A percentile compares a stretch with the other conserved stretches of the same genome.
These are phyloP conservation scores for Aphelinus atriplicis DNA, from an alignment of 1,140 invertebrate genomes.

Conservation along the genomic window DNA sequence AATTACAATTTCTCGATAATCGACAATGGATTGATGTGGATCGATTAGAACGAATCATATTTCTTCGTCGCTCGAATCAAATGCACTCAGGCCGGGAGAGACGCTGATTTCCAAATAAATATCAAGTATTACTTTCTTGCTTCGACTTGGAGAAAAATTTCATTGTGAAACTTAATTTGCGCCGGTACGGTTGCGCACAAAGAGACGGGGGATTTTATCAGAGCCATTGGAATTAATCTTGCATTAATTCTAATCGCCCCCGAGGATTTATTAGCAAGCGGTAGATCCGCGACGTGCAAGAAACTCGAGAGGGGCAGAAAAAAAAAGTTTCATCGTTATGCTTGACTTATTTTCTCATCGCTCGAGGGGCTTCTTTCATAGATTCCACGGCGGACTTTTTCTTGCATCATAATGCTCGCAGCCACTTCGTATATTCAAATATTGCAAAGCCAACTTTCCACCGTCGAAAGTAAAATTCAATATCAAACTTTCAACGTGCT, in stretches of 20 bases:
- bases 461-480: no score
- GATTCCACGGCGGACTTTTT: constrained; percentile 21
- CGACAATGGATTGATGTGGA: not conserved
- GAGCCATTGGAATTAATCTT: constrained; percentile 51
- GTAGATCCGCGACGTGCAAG: constrained; percentile 43
- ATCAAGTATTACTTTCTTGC: no score
- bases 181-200: no score
- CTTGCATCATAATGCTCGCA: constrained; percentile 13
- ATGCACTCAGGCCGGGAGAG: no score
- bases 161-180: constrained; percentile 11
- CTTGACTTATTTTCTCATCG: constrained; percentile 14
- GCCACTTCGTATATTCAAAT: not conserved
- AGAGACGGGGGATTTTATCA: constrained; percentile 43
- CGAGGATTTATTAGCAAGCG: constrained; percentile 45
- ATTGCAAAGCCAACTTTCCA: no score
- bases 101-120: no score
- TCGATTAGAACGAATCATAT: no score
- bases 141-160: not conserved
- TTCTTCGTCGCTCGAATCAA: no score
- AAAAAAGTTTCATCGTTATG: constrained; percentile 43
- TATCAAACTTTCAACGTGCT: no score
- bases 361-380: constrained; percentile 17
- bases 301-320: constrained; percentile 30
- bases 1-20: not conserved
- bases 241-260: constrained; percentile 52